phyloP scores from a whole-genome alignment of 2,888 invertebrate genomes.

The Laspeyria flexula region DNA sequence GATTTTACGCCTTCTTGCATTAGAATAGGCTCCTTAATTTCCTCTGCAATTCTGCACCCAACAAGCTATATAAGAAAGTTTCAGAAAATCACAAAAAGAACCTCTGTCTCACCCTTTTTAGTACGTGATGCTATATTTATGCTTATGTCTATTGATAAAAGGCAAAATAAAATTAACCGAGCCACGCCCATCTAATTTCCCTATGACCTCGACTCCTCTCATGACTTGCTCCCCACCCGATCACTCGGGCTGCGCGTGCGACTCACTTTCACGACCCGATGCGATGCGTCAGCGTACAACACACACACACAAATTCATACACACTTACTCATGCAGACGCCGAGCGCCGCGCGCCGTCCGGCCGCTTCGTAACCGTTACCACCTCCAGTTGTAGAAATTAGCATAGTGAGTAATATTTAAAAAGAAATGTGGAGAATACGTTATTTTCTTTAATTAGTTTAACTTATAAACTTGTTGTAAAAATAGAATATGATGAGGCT shows the following conservation, averaged over 20 bases:
- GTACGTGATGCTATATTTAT: no score
- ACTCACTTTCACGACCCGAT: constrained; percentile 55
- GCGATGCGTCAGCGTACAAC: constrained; percentile 46
- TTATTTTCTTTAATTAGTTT: no score
- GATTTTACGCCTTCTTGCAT: no score
- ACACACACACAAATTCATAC: constrained; percentile 29
- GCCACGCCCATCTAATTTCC: constrained; percentile 14
- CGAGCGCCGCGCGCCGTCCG: no score
- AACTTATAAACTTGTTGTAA: no score
- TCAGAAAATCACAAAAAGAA: no score
- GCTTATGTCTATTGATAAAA: no score
- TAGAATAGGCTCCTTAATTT: no score
- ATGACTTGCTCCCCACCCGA: constrained; percentile 32
- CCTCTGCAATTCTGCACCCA: no score
- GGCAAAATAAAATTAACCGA: neutral
- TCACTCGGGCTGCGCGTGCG: constrained; percentile 59
- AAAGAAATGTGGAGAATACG: constrained; percentile 14
- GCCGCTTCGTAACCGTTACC: constrained; percentile 37
- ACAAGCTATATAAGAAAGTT: no score
- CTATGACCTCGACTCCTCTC: constrained; percentile 40
- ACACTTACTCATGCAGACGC: constrained; percentile 23
- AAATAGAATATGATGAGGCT: no score
- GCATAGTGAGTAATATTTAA: constrained; percentile 29
- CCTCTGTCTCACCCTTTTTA: no score
- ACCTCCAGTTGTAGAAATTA: constrained; percentile 20